Evolutionary conservation across 2,888 invertebrate genomes (phyloP), one percentile per base, ranked within the genome.

Genomic region (Acleris emargana): DNA sequence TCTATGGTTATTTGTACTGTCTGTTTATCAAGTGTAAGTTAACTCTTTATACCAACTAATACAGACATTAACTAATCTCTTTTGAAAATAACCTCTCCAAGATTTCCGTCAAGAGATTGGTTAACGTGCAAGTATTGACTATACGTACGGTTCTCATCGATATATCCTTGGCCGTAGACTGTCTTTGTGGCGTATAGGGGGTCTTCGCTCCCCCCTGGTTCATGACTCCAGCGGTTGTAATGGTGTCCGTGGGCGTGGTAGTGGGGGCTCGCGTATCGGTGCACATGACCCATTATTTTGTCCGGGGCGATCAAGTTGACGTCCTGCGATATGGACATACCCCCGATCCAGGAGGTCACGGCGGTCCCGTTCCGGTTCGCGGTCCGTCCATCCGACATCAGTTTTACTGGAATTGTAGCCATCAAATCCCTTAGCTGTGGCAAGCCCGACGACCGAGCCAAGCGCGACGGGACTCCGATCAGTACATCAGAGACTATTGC

Each of bases 81-180:
- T 69, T 63, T 20, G 20, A 18, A 28, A 50, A 50, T 17, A 13
- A 13, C 38, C 13, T 13, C 38, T 13, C 13, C 16, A 42, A 32
- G 17, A 45, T 13, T 18, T 58, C n/a, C n/a, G 22, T 50, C 22
- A 66, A 75, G 74, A 75, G 73, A 80, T 79, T 75, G 78, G 77
- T 77, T 72, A 77, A 79, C 81, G 79, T 77, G 75, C 66, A 72
- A 72, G 70, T 67, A 77, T 70, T 67, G 82, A 75, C 77, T 70
- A 90, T 93, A 93, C 93, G 87, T 93, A 93, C 93, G 93, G 86
- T 90, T 89, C 74, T 92, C 93, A 82, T 93, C 93, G 79, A 89
- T 91, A 86, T 93, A 91, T 88, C 91, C 92, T 55, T 86, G 82
- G 61, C 93, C 92, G 83, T 91, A 92, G 87, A 93, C 91, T 28